Base-by-base conservation (phyloP, 2,797 vertebrate genomes). In the Phataginus tricuspis region DNA sequence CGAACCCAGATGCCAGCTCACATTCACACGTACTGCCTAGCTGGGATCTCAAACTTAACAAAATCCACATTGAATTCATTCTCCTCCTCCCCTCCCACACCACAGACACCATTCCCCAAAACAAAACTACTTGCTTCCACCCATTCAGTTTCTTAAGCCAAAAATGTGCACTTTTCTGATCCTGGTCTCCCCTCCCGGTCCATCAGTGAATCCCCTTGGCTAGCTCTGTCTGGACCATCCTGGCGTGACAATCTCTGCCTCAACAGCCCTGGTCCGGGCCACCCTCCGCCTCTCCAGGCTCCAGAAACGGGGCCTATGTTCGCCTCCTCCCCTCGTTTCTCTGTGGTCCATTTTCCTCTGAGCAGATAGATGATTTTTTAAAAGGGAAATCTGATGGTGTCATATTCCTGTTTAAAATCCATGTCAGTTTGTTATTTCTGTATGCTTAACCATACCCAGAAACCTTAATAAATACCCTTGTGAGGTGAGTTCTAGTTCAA, bases 231-330 rank as follows among this genome's bases (percentile, higher is more conserved):
- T 64, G 11, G 19, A 79, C 3, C 15, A 39, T 57, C 8, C 12
- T 79, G 12, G 29, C 75, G 5, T 34, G 45, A 25, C 2, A 39
- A 45, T 66, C 0, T 80, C 14, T 42, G 5, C 8, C 42, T 7
- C 1, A 57, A 5, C 0, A 39, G 14, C 34, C 0, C 0, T 29
- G 25, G 7, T 77, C 23, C 27, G 55, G 77, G 61, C 9, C 6
- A 37, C 13, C 39, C 23, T n/a, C 4, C 25, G 16, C 0, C 16
- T 16, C 5, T 25, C 4, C 4, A 18, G 18, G n/a, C 15, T 71
- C 53, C 4, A 27, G 25, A 59, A 59, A 37, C 7, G 9, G 4
- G 0, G 42, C 29, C 21, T 39, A 49, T n/a, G 0, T 7, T 51
- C 5, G 61, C 4, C 11, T 85, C 11, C 1, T 61, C 12, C 1